phyloP scores from a whole-genome alignment of 2,888 invertebrate species.

The Lasius platythorax region DNA sequence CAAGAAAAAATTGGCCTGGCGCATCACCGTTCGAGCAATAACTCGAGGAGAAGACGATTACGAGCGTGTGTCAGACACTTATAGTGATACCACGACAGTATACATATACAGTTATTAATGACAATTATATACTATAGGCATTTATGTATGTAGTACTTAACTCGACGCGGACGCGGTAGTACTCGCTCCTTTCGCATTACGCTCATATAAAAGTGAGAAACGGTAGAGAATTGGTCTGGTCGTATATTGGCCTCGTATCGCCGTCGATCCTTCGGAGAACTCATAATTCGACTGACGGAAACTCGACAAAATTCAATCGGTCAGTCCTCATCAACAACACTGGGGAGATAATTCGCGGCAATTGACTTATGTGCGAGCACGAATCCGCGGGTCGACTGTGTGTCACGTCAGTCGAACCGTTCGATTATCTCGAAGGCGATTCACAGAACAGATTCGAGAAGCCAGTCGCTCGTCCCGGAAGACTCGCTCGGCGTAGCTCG shows the following conservation, averaged over 20 bases:
- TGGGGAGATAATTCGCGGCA: conserved; percentile 13
- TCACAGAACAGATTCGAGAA: conserved; percentile 33
- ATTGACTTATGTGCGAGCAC: conserved; percentile 53
- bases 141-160: conserved; percentile 61
- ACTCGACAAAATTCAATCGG: not conserved
- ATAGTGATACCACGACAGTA: conserved; percentile 63
- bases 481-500: conserved; percentile 31
- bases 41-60: conserved; percentile 57
- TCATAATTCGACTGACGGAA: conserved; percentile 22
- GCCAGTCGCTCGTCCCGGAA: conserved; percentile 27
- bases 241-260: conserved; percentile 64
- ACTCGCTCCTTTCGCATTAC: conserved; percentile 31
- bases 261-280: conserved; percentile 50
- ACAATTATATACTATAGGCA: conserved; percentile 58
- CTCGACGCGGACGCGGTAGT: conserved; percentile 59
- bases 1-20: conserved; percentile 45
- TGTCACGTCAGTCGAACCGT: conserved; percentile 40
- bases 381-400: not conserved
- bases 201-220: conserved; percentile 82
- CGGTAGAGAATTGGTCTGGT: conserved; percentile 78
- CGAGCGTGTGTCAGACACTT: conserved; percentile 49
- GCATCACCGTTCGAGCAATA: conserved; percentile 35
- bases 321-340: not conserved
- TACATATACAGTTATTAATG: conserved; percentile 67
- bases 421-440: conserved; percentile 37